Conservation (phyloP, 1,140 invertebrate genomes). For the Bombus huntii region DNA sequence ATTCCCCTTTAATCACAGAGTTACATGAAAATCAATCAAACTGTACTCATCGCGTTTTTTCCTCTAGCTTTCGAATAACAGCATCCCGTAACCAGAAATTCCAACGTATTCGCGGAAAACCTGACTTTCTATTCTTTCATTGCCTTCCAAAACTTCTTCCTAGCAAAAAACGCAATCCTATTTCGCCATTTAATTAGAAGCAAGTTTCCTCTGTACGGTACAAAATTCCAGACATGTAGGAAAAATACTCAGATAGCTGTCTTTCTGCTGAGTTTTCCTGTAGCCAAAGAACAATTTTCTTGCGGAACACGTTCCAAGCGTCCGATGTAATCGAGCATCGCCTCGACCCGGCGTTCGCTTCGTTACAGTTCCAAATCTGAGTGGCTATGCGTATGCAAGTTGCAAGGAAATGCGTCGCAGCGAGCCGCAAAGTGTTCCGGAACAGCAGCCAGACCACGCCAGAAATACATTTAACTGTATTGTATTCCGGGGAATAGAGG, state of each 20-base stretch:
- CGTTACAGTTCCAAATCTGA: too few relatives aligned
- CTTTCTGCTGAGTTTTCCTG: not conserved
- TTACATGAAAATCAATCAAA: too few relatives aligned
- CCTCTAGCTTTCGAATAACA: not conserved
- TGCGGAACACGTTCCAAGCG: conserved; percentile 15
- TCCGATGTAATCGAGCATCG: conserved; percentile 41
- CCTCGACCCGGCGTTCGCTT: conserved; percentile 15
- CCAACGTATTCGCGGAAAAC: not conserved
- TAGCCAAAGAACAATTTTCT: not conserved
- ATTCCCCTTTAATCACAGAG: not conserved
- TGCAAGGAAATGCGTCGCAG: not conserved
- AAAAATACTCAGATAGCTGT: not conserved
- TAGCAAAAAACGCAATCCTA: too few relatives aligned
- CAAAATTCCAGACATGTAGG: not conserved
- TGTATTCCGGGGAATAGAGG: not conserved
- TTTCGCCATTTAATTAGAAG: not conserved
- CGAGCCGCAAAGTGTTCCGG: conserved; percentile 26
- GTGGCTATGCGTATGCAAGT: not conserved
- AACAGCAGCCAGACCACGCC: conserved; percentile 6
- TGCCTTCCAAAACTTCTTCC: not conserved
- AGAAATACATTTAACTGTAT: conserved; percentile 18
- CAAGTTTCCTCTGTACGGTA: not conserved
- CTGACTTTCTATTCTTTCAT: not conserved
- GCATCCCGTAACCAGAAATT: not conserved
- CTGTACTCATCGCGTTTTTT: too few relatives aligned